Evolutionary conservation across 2,113 vertebrate genomes (phyloP).

Genomic region (Stigmatopora argus): DNA sequence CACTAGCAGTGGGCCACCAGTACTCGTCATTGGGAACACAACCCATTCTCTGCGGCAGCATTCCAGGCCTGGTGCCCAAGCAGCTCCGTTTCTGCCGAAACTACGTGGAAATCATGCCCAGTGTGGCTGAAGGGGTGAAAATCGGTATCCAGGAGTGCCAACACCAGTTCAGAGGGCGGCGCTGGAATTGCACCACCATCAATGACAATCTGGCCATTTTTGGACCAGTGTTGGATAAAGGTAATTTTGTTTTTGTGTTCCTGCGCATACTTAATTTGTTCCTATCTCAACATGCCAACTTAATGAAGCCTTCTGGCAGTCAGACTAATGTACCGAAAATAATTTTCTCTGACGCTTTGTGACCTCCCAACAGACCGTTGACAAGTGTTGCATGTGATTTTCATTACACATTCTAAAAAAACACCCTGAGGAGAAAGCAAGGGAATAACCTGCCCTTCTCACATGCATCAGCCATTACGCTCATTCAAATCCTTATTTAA

Average conservation of each 20-base stretch:
- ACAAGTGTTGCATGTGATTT: constrained; percentile 1
- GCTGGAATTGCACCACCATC: constrained; percentile 96
- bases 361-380: constrained; percentile 2
- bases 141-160: constrained; percentile 94
- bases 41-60: constrained; percentile 89
- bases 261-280: neutral
- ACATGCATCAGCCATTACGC: constrained; percentile 47
- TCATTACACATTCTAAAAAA: constrained; percentile 12
- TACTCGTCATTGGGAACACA: constrained; percentile 85
- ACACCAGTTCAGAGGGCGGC: constrained; percentile 90
- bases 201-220: constrained; percentile 92
- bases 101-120: constrained; percentile 98
- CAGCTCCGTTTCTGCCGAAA: constrained; percentile 96
- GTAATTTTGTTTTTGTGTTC: constrained; percentile 57
- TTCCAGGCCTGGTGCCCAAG: constrained; percentile 93
- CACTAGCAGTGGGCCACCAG: constrained; percentile 88
- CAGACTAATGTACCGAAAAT: neutral
- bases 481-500: constrained; percentile 62
- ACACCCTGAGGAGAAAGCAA: neutral
- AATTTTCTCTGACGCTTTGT: neutral
- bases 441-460: constrained; percentile 35
- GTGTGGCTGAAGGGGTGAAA: constrained; percentile 90
- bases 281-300: neutral
- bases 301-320: neutral
- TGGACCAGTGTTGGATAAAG: constrained; percentile 93